Evolutionary conservation across 2,888 invertebrate species (phyloP).

Genomic region (Ormyrus pomaceus): DNA sequence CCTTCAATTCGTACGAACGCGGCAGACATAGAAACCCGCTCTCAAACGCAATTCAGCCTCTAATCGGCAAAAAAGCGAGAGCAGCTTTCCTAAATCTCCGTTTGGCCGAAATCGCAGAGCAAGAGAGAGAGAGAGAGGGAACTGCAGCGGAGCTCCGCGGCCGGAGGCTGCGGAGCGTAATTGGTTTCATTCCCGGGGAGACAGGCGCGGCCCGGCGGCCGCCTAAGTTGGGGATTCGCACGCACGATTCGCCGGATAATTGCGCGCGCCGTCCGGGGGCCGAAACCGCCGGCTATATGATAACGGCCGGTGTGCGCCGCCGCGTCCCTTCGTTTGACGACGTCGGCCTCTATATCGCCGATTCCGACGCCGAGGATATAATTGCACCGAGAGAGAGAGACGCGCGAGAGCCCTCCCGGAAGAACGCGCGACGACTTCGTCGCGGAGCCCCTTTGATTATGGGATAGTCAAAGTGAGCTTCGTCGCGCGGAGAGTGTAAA

Average conservation of each 20-base stretch:
- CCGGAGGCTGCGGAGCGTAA: slow-evolving; percentile 70
- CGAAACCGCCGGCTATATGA: slow-evolving; percentile 57
- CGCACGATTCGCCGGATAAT: slow-evolving; percentile 70
- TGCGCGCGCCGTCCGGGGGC: slow-evolving; percentile 66
- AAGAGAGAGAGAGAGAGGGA: too few species aligned
- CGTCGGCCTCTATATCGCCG: neutral
- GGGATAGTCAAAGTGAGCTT: too few species aligned
- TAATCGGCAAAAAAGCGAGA: too few species aligned
- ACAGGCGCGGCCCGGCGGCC: slow-evolving; percentile 64
- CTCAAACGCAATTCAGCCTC: too few species aligned
- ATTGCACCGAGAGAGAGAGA: neutral
- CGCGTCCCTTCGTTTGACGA: neutral
- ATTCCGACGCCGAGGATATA: neutral
- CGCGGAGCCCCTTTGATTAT: too few species aligned
- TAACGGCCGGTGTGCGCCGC: neutral
- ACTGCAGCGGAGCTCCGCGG: slow-evolving; percentile 60
- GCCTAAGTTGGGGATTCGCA: too few species aligned
- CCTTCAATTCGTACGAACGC: too few species aligned
- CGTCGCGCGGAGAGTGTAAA: too few species aligned
- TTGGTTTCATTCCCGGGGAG: slow-evolving; percentile 74
- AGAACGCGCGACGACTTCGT: too few species aligned
- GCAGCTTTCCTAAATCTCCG: too few species aligned
- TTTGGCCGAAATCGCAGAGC: too few species aligned
- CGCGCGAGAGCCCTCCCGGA: neutral
- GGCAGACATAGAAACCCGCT: too few species aligned